Percentiles rank a stretch among this genome's conserved stretches.
phyloP scores from a whole-genome alignment of 2,113 vertebrate species.

The Phyllostomus discolor region DNA sequence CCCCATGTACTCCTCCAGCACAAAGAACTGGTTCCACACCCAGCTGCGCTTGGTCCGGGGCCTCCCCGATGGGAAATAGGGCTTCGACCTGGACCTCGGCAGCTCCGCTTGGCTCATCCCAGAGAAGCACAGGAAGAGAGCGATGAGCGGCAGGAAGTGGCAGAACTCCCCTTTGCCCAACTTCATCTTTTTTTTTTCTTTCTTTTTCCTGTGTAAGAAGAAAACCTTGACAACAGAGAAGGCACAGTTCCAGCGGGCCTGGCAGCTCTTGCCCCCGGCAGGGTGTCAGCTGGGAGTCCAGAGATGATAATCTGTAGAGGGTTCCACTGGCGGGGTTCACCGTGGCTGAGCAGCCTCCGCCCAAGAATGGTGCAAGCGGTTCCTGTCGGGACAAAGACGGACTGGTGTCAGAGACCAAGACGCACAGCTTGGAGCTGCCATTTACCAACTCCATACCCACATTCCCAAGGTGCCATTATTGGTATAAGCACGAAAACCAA shows the following conservation, averaged over 20 bases:
- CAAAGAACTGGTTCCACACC: conserved; percentile 99
- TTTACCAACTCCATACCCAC: not conserved
- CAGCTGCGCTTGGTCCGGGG: conserved; percentile 94
- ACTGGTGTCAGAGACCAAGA: conserved; percentile 75
- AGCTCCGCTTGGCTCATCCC: conserved; percentile 86
- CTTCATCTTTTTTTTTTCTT: conserved; percentile 83
- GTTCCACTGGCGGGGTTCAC: conserved; percentile 78
- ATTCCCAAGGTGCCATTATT: not conserved
- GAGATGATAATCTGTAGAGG: conserved; percentile 80
- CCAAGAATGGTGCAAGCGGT: conserved; percentile 76
- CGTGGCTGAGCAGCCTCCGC: conserved; percentile 73
- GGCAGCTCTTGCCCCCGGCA: conserved; percentile 75
- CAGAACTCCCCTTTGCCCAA: conserved; percentile 83
- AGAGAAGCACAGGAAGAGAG: conserved; percentile 86
- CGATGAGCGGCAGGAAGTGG: conserved; percentile 86
- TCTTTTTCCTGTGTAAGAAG: conserved; percentile 71
- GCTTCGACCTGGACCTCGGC: conserved; percentile 83
- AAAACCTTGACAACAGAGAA: conserved; percentile 74
- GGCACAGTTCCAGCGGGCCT: conserved; percentile 80
- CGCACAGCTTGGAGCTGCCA: not conserved
- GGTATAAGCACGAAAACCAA: not conserved
- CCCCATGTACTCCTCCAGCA: conserved; percentile 97
- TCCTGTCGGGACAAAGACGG: conserved; percentile 83
- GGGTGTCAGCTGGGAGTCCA: conserved; percentile 80
- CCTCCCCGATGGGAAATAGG: conserved; percentile 83